Base-by-base conservation (phyloP, 2,888 invertebrate species). In the Eupithecia subumbrata region DNA sequence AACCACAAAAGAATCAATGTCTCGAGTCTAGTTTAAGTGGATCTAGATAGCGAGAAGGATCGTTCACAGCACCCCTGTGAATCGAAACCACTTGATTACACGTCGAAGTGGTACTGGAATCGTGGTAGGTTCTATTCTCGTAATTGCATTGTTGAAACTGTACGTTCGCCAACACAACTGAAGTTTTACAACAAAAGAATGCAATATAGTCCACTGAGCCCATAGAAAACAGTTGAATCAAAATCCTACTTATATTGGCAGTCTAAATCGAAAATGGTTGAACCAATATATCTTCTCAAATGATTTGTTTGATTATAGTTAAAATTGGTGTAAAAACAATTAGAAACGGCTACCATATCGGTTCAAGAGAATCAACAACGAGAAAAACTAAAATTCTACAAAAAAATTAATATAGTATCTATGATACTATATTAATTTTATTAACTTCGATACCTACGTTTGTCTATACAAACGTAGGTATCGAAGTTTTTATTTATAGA, bases 71-170 rank as follows among this genome's bases (percentile, higher is more conserved):
- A 34, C 37, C 66, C n/a, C 60, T 60, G 60, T 67, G 66, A 40
- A 40, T 67, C 67, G 71, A 43, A 71, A 52, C 69, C 40, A 75
- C 70, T 67, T 67, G 66, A 67, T 67, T 67, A 67, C 40, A 67
- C 18, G 40, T 67, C 66, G 11, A 37, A 30, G 66, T 40, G 37
- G 66, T 60, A 60, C 60, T 60, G 60, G 60, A 56, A 14, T 12
- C 14, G 12, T 56, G 22, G 56, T 25, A 60, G 60, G 60, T 60
- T 60, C 56, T 60, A 14, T 18, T 67, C 66, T n/a, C 22, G 66
- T 40, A 67, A 67, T 40, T 67, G 37, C 40, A 12, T 67, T 67
- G 66, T 67, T 67, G 66, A n/a, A 37, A 67, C 66, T 40, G 66
- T 34, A 66, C 8, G 9, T 67, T 40, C n/a, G 12, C 5, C 22